Evolutionary conservation across 2,797 vertebrate species (phyloP), one percentile per base, ranked within the genome.

Genomic region (Fistularia commersonii): DNA sequence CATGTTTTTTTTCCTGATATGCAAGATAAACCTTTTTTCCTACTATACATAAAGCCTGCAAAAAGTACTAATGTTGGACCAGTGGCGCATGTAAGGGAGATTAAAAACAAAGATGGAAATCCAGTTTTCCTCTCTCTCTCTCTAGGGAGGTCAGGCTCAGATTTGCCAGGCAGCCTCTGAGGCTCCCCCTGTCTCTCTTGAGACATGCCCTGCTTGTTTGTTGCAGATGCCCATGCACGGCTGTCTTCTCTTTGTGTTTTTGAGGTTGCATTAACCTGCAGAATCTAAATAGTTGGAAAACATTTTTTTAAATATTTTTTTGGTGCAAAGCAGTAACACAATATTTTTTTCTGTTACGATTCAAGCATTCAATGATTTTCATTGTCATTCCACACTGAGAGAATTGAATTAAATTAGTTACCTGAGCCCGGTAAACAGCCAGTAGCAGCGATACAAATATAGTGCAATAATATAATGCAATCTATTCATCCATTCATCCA

Each of bases 41-140:
- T 54, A 55, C 57, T 69, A 53, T 73, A 80, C 75, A 75, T 61
- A 59, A 53, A 64, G 62, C 46, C 38, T 51, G 59, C 48, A 58
- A 63, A 71, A 62, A 73, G 54, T 54, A 74, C 69, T 64, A 72
- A 64, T 60, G 83, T 76, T 68, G 71, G 59, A 59, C 58, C 76
- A 65, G 68, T 48, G 68, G 53, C 66, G 72, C 65, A 23, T 82
- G 79, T 74, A 76, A 83, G 46, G 63, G 70, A 82, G 84, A 87
- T 90, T 88, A 90, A 85, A 86, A 86, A 82, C 82, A 81, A 88
- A 89, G 83, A 86, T 84, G 85, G 77, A 87, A 87, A 89, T 87
- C 81, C 81, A 77, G 77, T 87, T 79, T 82, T 61, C 53, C 32
- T 66, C 41, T 47, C 45, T 37, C 32, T 39, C 57, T 68, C 66